A percentile compares a stretch with the other conserved stretches of the same genome.
phyloP scores from a whole-genome alignment of 64 coral and sea anemone species.

The Stylophora pistillata region DNA sequence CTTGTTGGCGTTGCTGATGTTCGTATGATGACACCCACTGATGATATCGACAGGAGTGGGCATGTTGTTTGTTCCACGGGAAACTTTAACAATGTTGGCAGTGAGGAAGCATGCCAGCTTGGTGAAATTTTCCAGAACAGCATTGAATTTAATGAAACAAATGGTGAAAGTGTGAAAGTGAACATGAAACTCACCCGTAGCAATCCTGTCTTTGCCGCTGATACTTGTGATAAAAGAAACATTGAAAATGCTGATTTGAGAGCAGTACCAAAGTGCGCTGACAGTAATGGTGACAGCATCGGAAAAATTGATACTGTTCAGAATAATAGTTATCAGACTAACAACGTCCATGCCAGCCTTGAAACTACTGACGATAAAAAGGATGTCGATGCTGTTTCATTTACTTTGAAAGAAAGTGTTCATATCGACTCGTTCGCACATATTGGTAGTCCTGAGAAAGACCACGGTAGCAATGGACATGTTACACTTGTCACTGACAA shows the following conservation, averaged over 20 bases:
- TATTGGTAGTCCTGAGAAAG: too few species aligned
- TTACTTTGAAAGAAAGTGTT: too few species aligned
- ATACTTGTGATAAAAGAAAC: not conserved
- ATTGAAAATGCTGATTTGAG: not conserved
- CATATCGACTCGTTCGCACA: too few species aligned
- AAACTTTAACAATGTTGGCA: too few species aligned
- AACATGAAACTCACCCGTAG: not conserved
- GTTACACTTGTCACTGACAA: not conserved
- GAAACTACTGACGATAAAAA: not conserved
- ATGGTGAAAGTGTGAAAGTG: not conserved
- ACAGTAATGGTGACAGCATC: not conserved
- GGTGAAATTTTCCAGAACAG: too few species aligned
- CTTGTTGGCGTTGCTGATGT: too few species aligned
- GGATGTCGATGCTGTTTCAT: not conserved
- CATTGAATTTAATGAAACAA: too few species aligned
- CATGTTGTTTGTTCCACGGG: too few species aligned
- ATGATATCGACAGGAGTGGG: too few species aligned
- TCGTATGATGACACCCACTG: too few species aligned
- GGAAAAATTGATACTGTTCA: not conserved
- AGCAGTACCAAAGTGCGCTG: not conserved
- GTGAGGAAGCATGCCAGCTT: too few species aligned
- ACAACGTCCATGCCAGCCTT: not conserved
- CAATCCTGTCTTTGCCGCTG: not conserved
- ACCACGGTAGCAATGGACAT: too few species aligned
- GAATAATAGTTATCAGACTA: not conserved